Base-by-base conservation (phyloP, 2,888 invertebrate genomes). In the Caenorhabditis sp. region DNA sequence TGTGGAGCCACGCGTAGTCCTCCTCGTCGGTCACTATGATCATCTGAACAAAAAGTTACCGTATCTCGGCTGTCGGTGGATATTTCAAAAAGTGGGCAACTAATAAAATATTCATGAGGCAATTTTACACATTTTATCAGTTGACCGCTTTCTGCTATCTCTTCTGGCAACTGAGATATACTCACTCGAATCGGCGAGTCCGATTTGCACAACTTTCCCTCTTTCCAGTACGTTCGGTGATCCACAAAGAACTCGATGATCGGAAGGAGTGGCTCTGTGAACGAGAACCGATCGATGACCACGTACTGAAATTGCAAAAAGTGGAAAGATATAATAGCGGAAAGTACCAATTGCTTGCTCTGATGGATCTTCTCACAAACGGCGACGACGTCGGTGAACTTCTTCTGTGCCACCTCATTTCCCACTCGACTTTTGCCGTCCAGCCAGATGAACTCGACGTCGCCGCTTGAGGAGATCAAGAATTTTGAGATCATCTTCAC, bases 221-320 rank as follows among this genome's bases (percentile, higher is more conserved):
- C 61, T 20, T 58, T 50, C 75, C 80, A 73, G 37, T 75, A 75
- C 39, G 72, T 63, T 48, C 68, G 78, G 35, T 83, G 83, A 55
- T 86, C 85, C 13, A 83, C 79, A 27, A 83, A 84, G 46, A 86
- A 65, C 52, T 86, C 86, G 11, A 86, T 70, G 7, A 86, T 78
- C 3, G 86, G 73, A 2, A 81, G 75, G 15, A 82, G 70, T 1
- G 84, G 77, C 61, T 86, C 86, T 13, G 75, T 76, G 48, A 80
- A 81, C 5, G 71, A 71, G 61, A 80, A 78, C n/a, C 78, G 73
- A 56, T 83, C 83, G n/a, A 83, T 71, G 1, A 83, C 78, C 1
- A 83, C 52, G 52, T 76, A 83, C 81, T 83, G 66, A 55, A 74
- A 58, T n/a, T n/a, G n/a, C n/a, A n/a, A n/a, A n/a, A n/a, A n/a